phyloP scores from a whole-genome alignment of 2,113 vertebrate genomes.

The Nesoenas mayeri region DNA sequence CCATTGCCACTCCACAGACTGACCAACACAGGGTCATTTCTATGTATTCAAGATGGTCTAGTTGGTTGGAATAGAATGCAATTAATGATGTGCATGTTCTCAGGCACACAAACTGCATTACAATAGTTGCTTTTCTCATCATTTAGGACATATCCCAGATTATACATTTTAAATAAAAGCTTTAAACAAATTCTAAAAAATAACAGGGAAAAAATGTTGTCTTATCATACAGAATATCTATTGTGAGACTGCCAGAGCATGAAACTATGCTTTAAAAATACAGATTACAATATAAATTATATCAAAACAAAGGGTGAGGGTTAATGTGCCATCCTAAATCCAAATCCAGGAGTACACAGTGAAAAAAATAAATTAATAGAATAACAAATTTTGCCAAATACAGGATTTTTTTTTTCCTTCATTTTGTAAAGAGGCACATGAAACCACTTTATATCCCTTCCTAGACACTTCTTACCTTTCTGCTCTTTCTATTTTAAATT shows the following conservation, averaged over 20 bases:
- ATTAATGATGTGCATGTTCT: fast-evolving
- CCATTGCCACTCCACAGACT: fast-evolving
- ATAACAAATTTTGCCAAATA: background rate
- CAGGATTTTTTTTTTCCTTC: background rate
- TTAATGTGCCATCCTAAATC: background rate
- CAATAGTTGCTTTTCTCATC: background rate
- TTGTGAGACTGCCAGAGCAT: background rate
- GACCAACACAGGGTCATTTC: background rate
- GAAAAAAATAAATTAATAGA: background rate
- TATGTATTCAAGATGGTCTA: background rate
- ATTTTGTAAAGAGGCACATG: background rate
- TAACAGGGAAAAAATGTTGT: fast-evolving
- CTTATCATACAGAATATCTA: background rate
- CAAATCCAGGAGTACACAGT: background rate
- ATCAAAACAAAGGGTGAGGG: background rate
- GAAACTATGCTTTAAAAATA: background rate
- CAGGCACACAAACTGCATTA: background rate
- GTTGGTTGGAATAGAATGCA: background rate
- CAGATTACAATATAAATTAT: background rate
- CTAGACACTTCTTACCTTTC: background rate
- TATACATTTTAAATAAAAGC: background rate
- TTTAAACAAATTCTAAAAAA: background rate
- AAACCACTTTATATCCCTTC: background rate
- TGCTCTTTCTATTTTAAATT: background rate
- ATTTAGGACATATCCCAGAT: background rate